These are phyloP conservation scores for Etheostoma nigrum DNA, from an alignment of 2,797 vertebrate species.

Conservation along the genomic window DNA sequence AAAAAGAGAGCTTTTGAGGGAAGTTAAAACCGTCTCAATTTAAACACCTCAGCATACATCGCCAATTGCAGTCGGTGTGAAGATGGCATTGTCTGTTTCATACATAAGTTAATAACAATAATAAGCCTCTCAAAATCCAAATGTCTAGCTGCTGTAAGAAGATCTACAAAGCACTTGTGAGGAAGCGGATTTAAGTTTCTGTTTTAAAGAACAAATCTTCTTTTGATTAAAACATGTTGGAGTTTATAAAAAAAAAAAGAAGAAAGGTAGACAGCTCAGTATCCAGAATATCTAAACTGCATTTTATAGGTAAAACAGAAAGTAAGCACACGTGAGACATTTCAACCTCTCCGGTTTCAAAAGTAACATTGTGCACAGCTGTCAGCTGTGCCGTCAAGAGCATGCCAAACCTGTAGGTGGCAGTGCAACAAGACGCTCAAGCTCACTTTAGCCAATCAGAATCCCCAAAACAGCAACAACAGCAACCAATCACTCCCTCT, in stretches of 20 bases:
- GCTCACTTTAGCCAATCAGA: too few relatives aligned
- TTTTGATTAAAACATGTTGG: too few relatives aligned
- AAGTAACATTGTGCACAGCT: too few relatives aligned
- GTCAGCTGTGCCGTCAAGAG: too few relatives aligned
- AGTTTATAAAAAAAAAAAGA: too few relatives aligned
- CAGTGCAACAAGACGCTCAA: too few relatives aligned
- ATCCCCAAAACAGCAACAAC: too few relatives aligned
- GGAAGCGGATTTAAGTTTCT: not conserved
- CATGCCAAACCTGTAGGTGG: too few relatives aligned
- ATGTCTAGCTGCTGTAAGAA: not conserved
- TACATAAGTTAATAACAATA: not conserved
- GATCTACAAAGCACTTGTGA: not conserved
- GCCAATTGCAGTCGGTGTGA: not conserved
- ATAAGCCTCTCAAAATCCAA: not conserved
- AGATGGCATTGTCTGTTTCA: not conserved
- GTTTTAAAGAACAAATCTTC: not conserved
- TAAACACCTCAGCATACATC: constrained; percentile 1
- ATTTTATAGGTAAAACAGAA: not conserved
- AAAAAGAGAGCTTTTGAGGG: not conserved
- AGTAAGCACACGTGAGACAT: not conserved
- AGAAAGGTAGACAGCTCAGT: not conserved
- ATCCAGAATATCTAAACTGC: not conserved
- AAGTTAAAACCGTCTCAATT: not conserved
- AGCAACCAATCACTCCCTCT: too few relatives aligned
- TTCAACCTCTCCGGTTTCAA: too few relatives aligned